Percentiles rank a stretch among this genome's conserved stretches.
Evolutionary conservation across 2,888 invertebrate genomes (phyloP).

Genomic region (Tenodera sinensis): DNA sequence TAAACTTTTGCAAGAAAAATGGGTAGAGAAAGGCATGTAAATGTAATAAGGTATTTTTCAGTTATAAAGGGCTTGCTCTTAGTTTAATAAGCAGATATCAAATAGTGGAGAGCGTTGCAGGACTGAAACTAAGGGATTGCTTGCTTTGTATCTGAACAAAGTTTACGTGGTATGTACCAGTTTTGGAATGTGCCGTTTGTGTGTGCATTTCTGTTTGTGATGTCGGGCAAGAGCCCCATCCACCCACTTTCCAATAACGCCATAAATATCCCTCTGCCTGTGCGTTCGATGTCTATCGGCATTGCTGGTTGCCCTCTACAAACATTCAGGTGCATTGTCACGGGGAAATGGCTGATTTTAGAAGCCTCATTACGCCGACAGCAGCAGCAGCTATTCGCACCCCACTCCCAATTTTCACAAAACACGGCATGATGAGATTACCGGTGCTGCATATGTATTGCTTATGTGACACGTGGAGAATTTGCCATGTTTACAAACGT

Average conservation of each 20-base stretch:
- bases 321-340: background rate
- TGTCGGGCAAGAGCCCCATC: background rate
- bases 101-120: background rate
- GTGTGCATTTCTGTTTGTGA: background rate
- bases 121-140: background rate
- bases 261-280: background rate
- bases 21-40: too few species aligned
- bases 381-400: background rate
- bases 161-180: background rate
- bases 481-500: too few species aligned
- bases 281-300: background rate
- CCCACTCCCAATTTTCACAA: background rate
- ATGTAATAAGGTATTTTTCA: too few species aligned
- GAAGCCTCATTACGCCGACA: background rate
- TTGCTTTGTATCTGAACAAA: background rate
- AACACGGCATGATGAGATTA: background rate
- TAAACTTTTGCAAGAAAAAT: too few species aligned
- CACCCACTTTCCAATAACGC: background rate
- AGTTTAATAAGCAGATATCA: too few species aligned
- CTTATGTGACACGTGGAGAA: background rate
- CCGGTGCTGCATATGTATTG: background rate
- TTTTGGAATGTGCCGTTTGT: background rate
- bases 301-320: background rate
- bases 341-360: background rate
- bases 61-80: too few species aligned